A percentile compares a stretch with the other conserved stretches of the same genome.
Evolutionary conservation across 23 tunicate genomes (phyloP).

Genomic region (Styela plicata): DNA sequence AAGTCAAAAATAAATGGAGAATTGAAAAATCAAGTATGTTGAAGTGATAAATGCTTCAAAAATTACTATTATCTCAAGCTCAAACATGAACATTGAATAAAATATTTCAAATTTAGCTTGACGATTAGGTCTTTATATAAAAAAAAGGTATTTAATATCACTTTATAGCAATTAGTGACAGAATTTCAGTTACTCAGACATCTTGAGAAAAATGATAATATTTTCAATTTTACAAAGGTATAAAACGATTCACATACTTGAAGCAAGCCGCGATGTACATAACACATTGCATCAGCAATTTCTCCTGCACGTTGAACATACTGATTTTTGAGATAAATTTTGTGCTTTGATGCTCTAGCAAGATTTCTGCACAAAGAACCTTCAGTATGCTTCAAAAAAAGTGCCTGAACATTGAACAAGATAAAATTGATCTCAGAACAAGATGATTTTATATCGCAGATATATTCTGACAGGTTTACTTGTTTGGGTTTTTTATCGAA

Average conservation of each 20-base stretch:
- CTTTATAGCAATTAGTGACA: background rate
- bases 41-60: too few relatives aligned
- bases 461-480: too few relatives aligned
- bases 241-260: constrained; percentile 43
- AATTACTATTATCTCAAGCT: too few relatives aligned
- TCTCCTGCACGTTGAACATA: constrained; percentile 87
- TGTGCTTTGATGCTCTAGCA: constrained; percentile 45
- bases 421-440: too few relatives aligned
- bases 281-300: constrained; percentile 58
- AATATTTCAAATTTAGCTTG: too few relatives aligned
- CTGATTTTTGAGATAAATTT: constrained; percentile 66
- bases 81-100: too few relatives aligned
- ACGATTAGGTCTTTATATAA: background rate
- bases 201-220: background rate
- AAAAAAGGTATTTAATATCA: background rate
- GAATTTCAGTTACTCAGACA: background rate
- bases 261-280: constrained; percentile 69
- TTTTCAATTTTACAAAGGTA: too few relatives aligned
- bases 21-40: too few relatives aligned
- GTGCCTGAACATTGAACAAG: too few relatives aligned
- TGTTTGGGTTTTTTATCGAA: too few relatives aligned
- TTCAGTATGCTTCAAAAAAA: constrained; percentile 47
- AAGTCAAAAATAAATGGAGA: too few relatives aligned
- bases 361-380: constrained; percentile 77
- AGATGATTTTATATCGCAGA: too few relatives aligned